These are phyloP conservation scores for Triops longicaudatus DNA, from an alignment of 1,140 invertebrate species.

Conservation along the genomic window DNA sequence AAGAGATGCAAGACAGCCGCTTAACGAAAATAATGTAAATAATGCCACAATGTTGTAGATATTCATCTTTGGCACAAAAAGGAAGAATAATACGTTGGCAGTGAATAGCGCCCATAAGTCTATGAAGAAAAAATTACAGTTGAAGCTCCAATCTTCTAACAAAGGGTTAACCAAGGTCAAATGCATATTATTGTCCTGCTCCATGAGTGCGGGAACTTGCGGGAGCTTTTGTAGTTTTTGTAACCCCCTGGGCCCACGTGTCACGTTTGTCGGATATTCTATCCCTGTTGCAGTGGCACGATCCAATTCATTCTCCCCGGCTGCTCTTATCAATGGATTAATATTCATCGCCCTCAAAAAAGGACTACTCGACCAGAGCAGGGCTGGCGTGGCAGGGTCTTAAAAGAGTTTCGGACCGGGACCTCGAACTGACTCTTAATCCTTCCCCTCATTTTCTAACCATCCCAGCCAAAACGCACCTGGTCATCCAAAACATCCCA, in stretches of 20 bases:
- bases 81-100: too few relatives aligned
- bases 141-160: not conserved
- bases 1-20: too few relatives aligned
- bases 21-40: too few relatives aligned
- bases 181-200: not conserved
- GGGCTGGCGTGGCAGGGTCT: not conserved
- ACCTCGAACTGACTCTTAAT: not conserved
- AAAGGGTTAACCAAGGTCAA: conserved; percentile 12
- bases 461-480: not conserved
- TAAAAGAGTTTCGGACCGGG: not conserved
- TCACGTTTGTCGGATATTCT: not conserved
- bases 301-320: conserved; percentile 7
- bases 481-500: conserved; percentile 7
- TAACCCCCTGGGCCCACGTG: conserved; percentile 13
- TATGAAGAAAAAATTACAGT: not conserved
- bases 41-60: too few relatives aligned
- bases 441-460: conserved; percentile 11
- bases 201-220: not conserved
- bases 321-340: conserved; percentile 3
- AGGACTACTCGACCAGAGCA: not conserved
- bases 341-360: not conserved
- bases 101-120: not conserved
- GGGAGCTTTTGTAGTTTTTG: not conserved
- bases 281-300: conserved; percentile 5
- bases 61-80: too few relatives aligned